These are phyloP conservation scores for Asobara japonica DNA, from an alignment of 1,140 invertebrate genomes.

Conservation along the genomic window DNA sequence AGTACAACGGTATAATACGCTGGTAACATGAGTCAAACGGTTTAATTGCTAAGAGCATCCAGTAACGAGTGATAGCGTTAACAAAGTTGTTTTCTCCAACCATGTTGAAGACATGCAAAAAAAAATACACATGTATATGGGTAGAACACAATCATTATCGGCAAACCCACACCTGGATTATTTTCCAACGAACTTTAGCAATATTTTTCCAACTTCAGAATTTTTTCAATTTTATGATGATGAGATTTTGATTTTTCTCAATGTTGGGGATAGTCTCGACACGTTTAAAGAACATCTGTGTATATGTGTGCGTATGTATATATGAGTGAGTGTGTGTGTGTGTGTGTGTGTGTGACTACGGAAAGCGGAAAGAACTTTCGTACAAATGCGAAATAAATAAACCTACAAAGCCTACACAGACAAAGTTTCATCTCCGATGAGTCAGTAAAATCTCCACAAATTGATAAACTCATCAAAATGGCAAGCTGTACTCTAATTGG, in stretches of 20 bases:
- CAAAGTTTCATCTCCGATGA: no score
- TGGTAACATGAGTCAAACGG: conserved; percentile 7
- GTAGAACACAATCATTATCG: neutral
- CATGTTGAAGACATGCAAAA: neutral
- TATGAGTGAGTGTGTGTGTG: no score
- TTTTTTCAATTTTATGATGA: no score
- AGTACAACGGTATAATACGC: conserved; percentile 10
- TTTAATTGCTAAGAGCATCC: neutral
- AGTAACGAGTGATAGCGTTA: neutral
- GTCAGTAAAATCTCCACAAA: neutral
- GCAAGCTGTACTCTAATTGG: neutral
- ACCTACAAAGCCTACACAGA: no score
- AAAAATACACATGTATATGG: neutral
- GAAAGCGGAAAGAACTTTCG: no score
- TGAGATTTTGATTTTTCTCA: no score
- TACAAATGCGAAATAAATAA: no score
- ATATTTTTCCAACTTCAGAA: no score
- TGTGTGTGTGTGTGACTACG: no score
- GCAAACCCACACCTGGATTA: neutral
- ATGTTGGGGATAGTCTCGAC: no score
- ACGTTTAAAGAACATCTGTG: no score
- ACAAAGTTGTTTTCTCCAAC: neutral
- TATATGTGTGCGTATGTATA: no score
- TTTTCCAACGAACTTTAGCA: neutral
- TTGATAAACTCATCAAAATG: neutral